phyloP scores from a whole-genome alignment of 2,113 vertebrate species.

The Callithrix jacchus region DNA sequence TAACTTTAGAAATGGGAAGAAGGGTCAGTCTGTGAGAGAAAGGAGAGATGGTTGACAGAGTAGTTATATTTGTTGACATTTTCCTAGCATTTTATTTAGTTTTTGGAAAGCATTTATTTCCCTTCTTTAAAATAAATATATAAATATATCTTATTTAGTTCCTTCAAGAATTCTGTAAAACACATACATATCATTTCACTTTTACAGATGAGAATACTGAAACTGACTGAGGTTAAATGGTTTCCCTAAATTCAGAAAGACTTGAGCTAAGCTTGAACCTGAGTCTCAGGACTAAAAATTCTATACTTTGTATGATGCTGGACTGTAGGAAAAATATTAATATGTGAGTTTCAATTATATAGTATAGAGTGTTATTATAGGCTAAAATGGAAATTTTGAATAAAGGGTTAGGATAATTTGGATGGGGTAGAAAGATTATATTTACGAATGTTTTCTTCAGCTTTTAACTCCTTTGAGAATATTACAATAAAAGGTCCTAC shows the following conservation, averaged over 20 bases:
- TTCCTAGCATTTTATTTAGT: neutral
- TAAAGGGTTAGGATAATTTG: neutral
- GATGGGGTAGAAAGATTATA: neutral
- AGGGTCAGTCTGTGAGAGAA: neutral
- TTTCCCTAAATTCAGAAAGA: neutral
- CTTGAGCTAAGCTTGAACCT: neutral
- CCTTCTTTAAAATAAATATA: neutral
- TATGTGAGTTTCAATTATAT: neutral
- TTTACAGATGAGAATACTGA: neutral
- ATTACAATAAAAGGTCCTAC: neutral
- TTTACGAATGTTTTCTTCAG: neutral
- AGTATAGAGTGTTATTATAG: neutral
- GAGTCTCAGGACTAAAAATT: neutral
- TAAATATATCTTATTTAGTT: neutral
- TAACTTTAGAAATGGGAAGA: neutral
- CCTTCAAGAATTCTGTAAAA: neutral
- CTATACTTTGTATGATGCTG: neutral
- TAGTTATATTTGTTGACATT: neutral
- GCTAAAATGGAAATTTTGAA: neutral
- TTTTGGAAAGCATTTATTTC: neutral
- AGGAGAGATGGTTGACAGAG: neutral
- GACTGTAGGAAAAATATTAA: neutral
- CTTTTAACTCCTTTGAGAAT: neutral
- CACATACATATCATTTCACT: neutral
- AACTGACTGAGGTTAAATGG: neutral